phyloP scores from a whole-genome alignment of 2,888 invertebrate species.

The Conus canariensis region DNA sequence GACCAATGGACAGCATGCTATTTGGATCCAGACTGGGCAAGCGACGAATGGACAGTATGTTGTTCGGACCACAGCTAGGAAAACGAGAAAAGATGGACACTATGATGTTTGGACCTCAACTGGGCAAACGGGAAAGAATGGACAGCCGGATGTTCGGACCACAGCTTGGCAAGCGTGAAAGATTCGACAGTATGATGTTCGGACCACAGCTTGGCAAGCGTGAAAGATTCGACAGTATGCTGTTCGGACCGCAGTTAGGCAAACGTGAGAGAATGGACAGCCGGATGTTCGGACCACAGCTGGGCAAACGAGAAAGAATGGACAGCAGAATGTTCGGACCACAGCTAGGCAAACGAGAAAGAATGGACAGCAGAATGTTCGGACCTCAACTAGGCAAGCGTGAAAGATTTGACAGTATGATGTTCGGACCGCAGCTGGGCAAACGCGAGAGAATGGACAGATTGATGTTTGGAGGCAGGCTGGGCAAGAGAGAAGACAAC shows the following conservation, averaged over 20 bases:
- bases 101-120: conserved; percentile 6
- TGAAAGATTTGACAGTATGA: neutral
- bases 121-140: conserved; percentile 9
- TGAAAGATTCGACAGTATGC: neutral
- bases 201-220: conserved; percentile 27
- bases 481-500: neutral
- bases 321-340: conserved; percentile 23
- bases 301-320: conserved; percentile 22
- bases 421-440: conserved; percentile 15
- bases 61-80: conserved; percentile 11
- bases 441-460: conserved; percentile 29
- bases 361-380: conserved; percentile 10
- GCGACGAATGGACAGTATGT: conserved; percentile 6
- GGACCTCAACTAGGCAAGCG: conserved; percentile 21
- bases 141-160: conserved; percentile 23
- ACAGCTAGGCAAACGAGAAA: conserved; percentile 4
- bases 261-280: conserved; percentile 5
- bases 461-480: conserved; percentile 20
- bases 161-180: neutral
- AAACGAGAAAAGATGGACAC: neutral
- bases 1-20: conserved; percentile 11
- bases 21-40: conserved; percentile 23
- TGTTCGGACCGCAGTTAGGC: conserved; percentile 10
- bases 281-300: conserved; percentile 1
- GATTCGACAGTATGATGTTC: conserved; percentile 21